Evolutionary conservation across 1,140 invertebrate genomes (phyloP), one percentile per base, ranked within the genome.

Genomic region (Anthonomus grandis): DNA sequence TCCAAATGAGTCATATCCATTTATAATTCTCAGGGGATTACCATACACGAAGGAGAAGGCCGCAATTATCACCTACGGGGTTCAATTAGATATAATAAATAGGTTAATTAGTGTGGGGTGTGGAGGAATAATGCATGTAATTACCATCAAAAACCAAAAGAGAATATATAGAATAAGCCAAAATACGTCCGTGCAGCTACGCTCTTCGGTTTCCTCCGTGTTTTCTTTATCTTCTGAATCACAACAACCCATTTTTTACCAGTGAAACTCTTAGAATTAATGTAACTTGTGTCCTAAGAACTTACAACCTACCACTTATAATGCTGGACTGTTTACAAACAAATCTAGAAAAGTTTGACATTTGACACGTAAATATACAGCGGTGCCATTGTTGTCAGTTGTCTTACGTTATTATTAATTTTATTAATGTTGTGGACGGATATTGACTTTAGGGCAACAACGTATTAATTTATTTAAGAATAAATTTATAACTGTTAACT

Each of bases 1-100:
- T n/a, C 93, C 93, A 79, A 92, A 96, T 60, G 91, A 94, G 72
- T 97, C 93, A 75, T 91, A 94, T 38, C 94, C 93, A 80, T 94
- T 91, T 54, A 94, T 86, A 4, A 96, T 79, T 57, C 92, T 80
- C 62, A 86, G 73, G 3, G 92, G 91, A 77, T 92, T 91, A 0
- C 93, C 93, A 76, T 92, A 91, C 6, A 90, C 86, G 70, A 94
- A 85, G 2, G 92, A 89, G 76, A 94, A 94, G 5, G 84, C 86
- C 10, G 91, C 90, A 58, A 95, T 88, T 57, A 91, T 80, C 64
- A 93, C 85, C 89, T 90, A 66, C 19, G 45, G 24, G 74, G 65
- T 22, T 24, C 23, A 42, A 8, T 19, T 37, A 22, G 6, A 19
- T 54, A 45, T 18, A 58, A 42, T 48, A 68, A 50, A 59, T 64